A percentile compares a stretch with the other conserved stretches of the same genome.
phyloP scores from a whole-genome alignment of 2,797 vertebrate species.

The Falco concolor region DNA sequence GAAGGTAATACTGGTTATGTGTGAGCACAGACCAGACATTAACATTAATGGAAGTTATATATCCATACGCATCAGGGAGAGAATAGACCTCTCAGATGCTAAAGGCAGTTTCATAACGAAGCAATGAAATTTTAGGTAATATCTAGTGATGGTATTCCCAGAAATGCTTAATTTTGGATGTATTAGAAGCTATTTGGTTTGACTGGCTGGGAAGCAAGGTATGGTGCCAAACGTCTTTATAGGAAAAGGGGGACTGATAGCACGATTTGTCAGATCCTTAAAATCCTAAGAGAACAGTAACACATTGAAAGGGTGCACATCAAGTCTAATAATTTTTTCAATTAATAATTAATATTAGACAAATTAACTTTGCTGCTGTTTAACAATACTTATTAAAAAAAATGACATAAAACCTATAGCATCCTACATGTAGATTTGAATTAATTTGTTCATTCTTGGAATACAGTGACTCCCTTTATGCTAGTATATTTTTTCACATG shows the following conservation, averaged over 20 bases:
- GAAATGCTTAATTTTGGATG: slow-evolving; percentile 29
- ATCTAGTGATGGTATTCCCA: background rate
- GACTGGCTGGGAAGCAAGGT: background rate
- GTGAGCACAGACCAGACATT: background rate
- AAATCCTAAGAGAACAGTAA: slow-evolving; percentile 12
- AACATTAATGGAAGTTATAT: background rate
- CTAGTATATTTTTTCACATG: slow-evolving; percentile 52
- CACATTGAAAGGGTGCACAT: background rate
- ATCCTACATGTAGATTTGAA: slow-evolving; percentile 43
- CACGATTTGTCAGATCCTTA: background rate
- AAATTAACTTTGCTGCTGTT: slow-evolving; percentile 32
- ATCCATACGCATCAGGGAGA: background rate
- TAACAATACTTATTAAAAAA: slow-evolving; percentile 7
- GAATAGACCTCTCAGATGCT: background rate
- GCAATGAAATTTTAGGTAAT: slow-evolving; percentile 40
- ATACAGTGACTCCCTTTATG: slow-evolving; percentile 24
- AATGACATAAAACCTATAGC: background rate
- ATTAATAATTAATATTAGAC: slow-evolving; percentile 37
- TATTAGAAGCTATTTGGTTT: background rate
- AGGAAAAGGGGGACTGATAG: background rate
- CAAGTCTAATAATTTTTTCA: slow-evolving; percentile 36
- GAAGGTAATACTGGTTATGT: slow-evolving; percentile 21
- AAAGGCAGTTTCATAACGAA: slow-evolving; percentile 36
- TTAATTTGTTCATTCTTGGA: slow-evolving; percentile 44
- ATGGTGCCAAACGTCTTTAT: background rate